Conservation (phyloP, 1,140 invertebrate species). For the Drosophila pseudoananassae region DNA sequence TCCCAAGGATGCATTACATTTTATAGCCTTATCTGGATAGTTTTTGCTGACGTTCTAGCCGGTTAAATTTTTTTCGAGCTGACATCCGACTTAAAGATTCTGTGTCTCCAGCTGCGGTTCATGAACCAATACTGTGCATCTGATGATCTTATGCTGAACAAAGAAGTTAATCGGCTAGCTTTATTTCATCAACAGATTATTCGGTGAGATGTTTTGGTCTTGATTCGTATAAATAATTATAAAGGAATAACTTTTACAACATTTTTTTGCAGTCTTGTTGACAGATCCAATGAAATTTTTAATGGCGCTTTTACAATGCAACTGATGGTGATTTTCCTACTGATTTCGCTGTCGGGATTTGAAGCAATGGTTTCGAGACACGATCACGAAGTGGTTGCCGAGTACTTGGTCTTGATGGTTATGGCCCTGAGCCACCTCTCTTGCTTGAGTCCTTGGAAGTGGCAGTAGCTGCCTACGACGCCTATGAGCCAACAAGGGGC, state of each 20-base stretch:
- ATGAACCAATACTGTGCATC: constrained; percentile 2
- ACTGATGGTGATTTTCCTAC: constrained; percentile 30
- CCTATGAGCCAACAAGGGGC: constrained; percentile 25
- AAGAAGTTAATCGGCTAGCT: constrained; percentile 16
- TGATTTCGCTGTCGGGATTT: constrained; percentile 49
- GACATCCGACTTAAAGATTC: constrained; percentile 19
- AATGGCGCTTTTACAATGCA: constrained; percentile 38
- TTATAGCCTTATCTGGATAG: constrained; percentile 27
- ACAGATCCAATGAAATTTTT: constrained; percentile 45
- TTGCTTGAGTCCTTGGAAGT: constrained; percentile 47
- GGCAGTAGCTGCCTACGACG: constrained; percentile 42
- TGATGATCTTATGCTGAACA: not conserved
- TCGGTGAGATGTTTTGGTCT: too few species aligned
- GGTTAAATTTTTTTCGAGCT: constrained; percentile 44
- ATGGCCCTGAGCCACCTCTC: constrained; percentile 37
- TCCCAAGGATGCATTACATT: constrained; percentile 3
- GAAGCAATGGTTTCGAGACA: constrained; percentile 26
- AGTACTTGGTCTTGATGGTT: constrained; percentile 45
- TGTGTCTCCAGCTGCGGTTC: constrained; percentile 35
- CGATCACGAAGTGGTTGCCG: constrained; percentile 28
- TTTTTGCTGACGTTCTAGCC: constrained; percentile 13
- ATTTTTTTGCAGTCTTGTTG: not conserved
- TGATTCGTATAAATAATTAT: not conserved
- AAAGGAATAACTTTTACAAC: not conserved
- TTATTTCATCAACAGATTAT: constrained; percentile 52